These are phyloP conservation scores for Sebastiscus albofasciatus DNA, from an alignment of 2,797 vertebrate species.

Conservation along the genomic window DNA sequence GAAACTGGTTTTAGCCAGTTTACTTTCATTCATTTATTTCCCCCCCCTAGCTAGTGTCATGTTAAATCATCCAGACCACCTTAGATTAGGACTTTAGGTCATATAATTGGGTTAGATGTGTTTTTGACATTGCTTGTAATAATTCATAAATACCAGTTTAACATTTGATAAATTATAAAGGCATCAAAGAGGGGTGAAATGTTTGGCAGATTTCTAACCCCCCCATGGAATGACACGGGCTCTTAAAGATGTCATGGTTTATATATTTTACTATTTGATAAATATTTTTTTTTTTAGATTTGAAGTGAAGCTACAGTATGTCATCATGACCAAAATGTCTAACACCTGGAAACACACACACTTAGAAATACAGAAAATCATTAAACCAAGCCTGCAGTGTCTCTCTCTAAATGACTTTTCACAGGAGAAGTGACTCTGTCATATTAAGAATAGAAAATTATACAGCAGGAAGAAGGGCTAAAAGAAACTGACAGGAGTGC, in stretches of 20 bases:
- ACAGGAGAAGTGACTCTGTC: slow-evolving; percentile 35
- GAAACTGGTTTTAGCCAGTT: slow-evolving; percentile 26
- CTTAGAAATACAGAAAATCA: slow-evolving; percentile 10
- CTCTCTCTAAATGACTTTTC: slow-evolving; percentile 34
- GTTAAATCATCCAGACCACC: slow-evolving; percentile 13
- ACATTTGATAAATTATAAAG: slow-evolving; percentile 13
- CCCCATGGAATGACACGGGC: background rate
- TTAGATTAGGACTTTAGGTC: slow-evolving; percentile 16
- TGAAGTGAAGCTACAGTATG: background rate
- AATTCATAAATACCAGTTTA: slow-evolving; percentile 8
- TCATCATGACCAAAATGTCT: slow-evolving; percentile 15
- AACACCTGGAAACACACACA: slow-evolving; percentile 10
- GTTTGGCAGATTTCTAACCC: background rate
- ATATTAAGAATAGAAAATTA: slow-evolving; percentile 38
- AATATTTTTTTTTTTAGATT: background rate
- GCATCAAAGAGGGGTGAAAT: background rate
- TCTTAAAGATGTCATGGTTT: slow-evolving; percentile 2
- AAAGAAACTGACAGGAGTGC: slow-evolving; percentile 34
- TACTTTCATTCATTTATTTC: slow-evolving; percentile 10
- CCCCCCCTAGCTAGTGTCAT: slow-evolving; percentile 5
- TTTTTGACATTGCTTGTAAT: slow-evolving; percentile 23
- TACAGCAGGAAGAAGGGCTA: slow-evolving; percentile 27
- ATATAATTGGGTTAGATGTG: slow-evolving; percentile 2
- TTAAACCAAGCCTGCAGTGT: background rate
- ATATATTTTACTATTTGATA: background rate